Evolutionary conservation across 2,113 vertebrate genomes (phyloP), one percentile per base, ranked within the genome.

Genomic region (Charina bottae): DNA sequence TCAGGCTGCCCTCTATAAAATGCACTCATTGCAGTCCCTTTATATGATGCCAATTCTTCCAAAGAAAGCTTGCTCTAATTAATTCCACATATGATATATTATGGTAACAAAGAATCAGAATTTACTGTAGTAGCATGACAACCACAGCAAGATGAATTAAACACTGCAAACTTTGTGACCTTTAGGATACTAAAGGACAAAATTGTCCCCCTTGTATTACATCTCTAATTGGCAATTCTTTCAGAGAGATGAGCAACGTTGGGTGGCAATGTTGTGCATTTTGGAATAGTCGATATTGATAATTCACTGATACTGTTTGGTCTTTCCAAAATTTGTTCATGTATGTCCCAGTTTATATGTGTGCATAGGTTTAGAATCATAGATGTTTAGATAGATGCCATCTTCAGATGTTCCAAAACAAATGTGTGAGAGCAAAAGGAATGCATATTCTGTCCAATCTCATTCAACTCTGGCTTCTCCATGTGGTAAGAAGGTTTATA

Each of bases 131-230:
- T 58, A 62, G 56, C n/a, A 89, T 8, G 19, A 60, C 83, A 42
- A 88, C n/a, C 55, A 83, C 46, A 13, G 19, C 49, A 60, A n/a
- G 6, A 62, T 54, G 13, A 59, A 28, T 59, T 46, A 9, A 55
- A 17, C 37, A 59, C 42, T 59, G 10, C 8, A 46, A 89, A 17
- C 11, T 83, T 93, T 90, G 72, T 24, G 56, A 54, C 17, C 93
- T 33, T 91, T 91, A 21, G 2, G 59, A 64, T 37, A 85, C 90
- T 86, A 90, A 55, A 62, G 11, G 84, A 19, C 4, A 95, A 91
- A 94, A 93, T 24, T 5, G 8, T 90, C 68, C 37, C 6, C 64
- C 37, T 12, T 92, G 90, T 92, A 91, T 85, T 90, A 90, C 93
- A 93, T 84, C 93, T 37, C 11, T 4, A 56, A 78, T 3, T 88